Evolutionary conservation across 2,888 invertebrate species (phyloP), one percentile per base, ranked within the genome.

Genomic region (Lutraria lutraria): DNA sequence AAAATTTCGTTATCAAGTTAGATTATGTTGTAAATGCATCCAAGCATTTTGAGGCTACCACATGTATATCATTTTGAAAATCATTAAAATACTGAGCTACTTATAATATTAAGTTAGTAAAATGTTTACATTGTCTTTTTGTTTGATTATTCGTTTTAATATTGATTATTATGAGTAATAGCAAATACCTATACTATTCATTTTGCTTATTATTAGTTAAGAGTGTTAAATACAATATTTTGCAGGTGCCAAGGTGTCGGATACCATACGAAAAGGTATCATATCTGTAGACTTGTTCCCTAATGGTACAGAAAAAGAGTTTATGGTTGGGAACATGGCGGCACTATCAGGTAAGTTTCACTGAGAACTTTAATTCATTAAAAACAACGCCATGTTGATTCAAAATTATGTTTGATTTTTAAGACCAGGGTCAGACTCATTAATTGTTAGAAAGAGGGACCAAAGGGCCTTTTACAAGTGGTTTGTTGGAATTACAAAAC

Each of bases 221-320:
- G 56, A 15, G 19, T 15, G 2, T 15, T 19, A 56, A 56, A 56
- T 68, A 8, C n/a, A 25, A 68, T 4, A 43, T 4, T 8, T 68
- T 95, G 81, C 92, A 97, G 99, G 99, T 81, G 98, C 98, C 97
- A 97, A 97, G 97, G 99, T 99, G 81, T 99, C 99, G 54, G 99
- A 99, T 96, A 99, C 99, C 10, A 99, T 99, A 98, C 98, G 99
- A 72, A 99, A 99, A 97, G 99, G 99, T 80, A 99, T 99, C 92
- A 97, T 99, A 93, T 99, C 99, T 96, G 98, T 99, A 56, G 97
- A 97, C 0, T 97, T 98, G 86, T 99, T 99, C 96, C 82, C 63
- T 3, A 98, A 98, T 93, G 97, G 97, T 31, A 98, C 99, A 97
- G 96, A 96, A 90, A 98, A 98, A 25, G 97, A 99, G 93, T 97